Base-by-base conservation (phyloP, 2,888 invertebrate genomes). In the Apamea monoglypha region DNA sequence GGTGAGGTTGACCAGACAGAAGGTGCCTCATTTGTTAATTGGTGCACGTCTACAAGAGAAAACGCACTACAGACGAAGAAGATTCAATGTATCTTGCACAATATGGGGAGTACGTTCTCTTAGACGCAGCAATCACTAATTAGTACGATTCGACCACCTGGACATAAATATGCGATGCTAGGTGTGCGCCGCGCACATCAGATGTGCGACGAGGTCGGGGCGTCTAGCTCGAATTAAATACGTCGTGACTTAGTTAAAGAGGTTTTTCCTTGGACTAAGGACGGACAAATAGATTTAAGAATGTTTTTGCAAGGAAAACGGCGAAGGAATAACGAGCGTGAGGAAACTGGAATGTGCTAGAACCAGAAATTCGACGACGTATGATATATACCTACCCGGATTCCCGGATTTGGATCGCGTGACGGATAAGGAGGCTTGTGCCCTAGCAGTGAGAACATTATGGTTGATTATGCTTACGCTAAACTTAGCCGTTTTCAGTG, bases 71-170 rank as follows among this genome's bases (percentile, higher is more conserved):
- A 75, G n/a, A 67, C 25, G 40, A 36, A 68, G 73, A 85, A 40
- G 81, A 76, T 76, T 85, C 44, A 36, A 81, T 71, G 73, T 16
- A 67, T 18, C 59, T 88, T 88, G 71, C 76, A 85, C 88, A 85
- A 85, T 70, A 76, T 0, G 8, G 47, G n/a, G 18, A 71, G 32
- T 50, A 84, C 74, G 74, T 84, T 80, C 81, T 75, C 72, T 80
- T 59, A 53, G 86, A 64, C 25, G 61, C 50, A 63, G 86, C 53
- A 80, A 70, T 73, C 59, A 71, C 67, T 71, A 78, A 74, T 83
- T 56, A 74, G 70, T 53, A 36, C 32, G 25, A 21, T 36, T 2
- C 1, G 53, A 29, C 61, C 80, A 80, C 44, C 72, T 87, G 86
- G 67, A 68, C 67, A 81, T 81, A 69, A 74, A 64, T 81, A 81